Evolutionary conservation across 2,797 vertebrate species (phyloP).

Genomic region (Sparus aurata): DNA sequence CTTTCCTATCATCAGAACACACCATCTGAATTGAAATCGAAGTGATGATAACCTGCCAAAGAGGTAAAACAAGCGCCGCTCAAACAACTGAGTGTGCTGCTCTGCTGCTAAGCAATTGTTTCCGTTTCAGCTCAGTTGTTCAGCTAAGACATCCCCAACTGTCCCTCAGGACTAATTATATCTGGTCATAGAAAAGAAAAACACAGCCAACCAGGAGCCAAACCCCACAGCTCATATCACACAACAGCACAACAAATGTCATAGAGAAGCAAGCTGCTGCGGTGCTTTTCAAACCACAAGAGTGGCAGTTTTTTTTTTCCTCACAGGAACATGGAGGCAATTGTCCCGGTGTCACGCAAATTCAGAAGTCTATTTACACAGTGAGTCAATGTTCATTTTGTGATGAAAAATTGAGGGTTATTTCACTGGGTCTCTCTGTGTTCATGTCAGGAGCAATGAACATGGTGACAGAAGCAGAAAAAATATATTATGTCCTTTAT

Average conservation of each 20-base stretch:
- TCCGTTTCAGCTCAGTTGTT: constrained; percentile 30
- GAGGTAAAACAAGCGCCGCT: not conserved
- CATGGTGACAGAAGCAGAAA: not conserved
- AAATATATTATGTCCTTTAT: not conserved
- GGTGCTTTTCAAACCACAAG: constrained; percentile 21
- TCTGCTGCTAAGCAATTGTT: constrained; percentile 31
- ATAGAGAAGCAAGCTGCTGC: constrained; percentile 11
- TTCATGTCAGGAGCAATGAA: constrained; percentile 14
- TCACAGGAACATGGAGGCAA: not conserved
- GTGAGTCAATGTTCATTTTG: constrained; percentile 12
- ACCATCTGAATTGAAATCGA: not conserved
- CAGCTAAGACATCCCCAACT: constrained; percentile 26
- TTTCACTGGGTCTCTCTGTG: constrained; percentile 8
- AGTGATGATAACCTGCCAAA: constrained; percentile 10
- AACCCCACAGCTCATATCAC: constrained; percentile 43
- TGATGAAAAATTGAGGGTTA: not conserved
- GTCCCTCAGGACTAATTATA: constrained; percentile 61
- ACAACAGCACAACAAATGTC: constrained; percentile 46
- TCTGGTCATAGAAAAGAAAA: constrained; percentile 47
- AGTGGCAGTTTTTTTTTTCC: not conserved
- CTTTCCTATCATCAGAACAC: not conserved
- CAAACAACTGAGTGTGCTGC: constrained; percentile 2
- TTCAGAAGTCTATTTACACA: constrained; percentile 7
- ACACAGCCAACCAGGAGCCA: constrained; percentile 28
- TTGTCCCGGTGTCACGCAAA: constrained; percentile 17